Percentiles rank a stretch among this genome's conserved stretches.
phyloP scores from a whole-genome alignment of 2,113 vertebrate genomes.

The Dryoscopus gambensis region DNA sequence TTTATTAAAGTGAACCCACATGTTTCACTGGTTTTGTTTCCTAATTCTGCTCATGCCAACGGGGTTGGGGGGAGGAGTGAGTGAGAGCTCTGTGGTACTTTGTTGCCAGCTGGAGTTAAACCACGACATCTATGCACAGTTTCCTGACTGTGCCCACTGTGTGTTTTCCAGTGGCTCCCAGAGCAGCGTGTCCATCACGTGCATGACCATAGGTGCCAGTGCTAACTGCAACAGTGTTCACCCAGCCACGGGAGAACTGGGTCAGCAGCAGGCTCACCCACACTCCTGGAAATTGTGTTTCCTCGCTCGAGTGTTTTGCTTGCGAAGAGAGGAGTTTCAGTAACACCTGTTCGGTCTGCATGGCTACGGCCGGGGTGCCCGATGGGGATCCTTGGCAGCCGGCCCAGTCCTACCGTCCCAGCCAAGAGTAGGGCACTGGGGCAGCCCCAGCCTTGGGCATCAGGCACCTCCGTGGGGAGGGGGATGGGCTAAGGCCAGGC shows the following conservation, averaged over 20 bases:
- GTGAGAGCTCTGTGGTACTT: neutral
- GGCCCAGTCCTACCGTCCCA: neutral
- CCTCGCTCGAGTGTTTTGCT: neutral
- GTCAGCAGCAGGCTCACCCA: neutral
- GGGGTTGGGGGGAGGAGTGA: neutral
- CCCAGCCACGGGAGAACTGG: neutral
- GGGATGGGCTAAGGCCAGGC: neutral
- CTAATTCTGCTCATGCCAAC: too few relatives aligned
- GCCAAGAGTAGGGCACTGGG: neutral
- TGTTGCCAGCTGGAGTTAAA: neutral
- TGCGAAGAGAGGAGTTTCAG: neutral
- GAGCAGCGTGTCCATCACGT: neutral
- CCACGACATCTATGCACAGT: rapidly evolving
- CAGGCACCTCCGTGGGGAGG: neutral
- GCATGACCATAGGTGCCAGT: neutral
- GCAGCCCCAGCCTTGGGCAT: neutral
- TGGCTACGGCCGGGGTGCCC: rapidly evolving
- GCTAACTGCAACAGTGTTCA: neutral
- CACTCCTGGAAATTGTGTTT: neutral
- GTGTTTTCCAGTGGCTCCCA: neutral
- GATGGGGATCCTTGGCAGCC: neutral
- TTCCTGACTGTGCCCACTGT: neutral
- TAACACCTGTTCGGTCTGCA: neutral
- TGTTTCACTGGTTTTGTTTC: neutral
- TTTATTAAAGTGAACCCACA: neutral